Conservation (phyloP, 2,888 invertebrate genomes). For the Neoascia interrupta region DNA sequence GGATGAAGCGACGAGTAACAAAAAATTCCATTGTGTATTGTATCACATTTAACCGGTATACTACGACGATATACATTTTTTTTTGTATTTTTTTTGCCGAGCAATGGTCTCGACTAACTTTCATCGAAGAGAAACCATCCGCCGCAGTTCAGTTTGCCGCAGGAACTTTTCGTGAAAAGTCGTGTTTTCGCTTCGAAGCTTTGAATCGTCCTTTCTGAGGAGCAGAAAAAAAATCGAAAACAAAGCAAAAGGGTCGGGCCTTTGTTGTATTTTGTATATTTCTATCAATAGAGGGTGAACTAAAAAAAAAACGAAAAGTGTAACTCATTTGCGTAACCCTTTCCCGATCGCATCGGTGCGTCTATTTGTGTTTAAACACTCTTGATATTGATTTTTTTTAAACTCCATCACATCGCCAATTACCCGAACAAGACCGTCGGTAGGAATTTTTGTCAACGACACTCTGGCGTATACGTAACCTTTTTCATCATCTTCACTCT, state of each 20-base stretch:
- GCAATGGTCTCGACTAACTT: constrained; percentile 26
- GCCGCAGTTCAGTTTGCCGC: constrained; percentile 60
- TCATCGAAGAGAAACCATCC: constrained; percentile 54
- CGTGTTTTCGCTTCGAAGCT: constrained; percentile 28
- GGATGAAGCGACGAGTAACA: constrained; percentile 24
- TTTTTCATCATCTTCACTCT: constrained; percentile 9
- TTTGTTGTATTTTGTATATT: constrained; percentile 35
- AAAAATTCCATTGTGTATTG: constrained; percentile 48
- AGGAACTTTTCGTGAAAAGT: constrained; percentile 51
- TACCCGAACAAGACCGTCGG: constrained; percentile 21
- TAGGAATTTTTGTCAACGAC: constrained; percentile 3
- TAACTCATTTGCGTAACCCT: constrained; percentile 1
- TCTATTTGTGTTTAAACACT: constrained; percentile 12
- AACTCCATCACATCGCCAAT: constrained; percentile 9
- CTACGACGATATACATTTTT: not conserved
- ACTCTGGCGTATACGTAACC: constrained; percentile 64
- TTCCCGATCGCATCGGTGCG: not conserved
- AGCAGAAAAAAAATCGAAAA: constrained; percentile 5
- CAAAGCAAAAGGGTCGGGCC: constrained; percentile 45
- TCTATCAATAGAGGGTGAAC: no score
- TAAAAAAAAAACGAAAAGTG: constrained; percentile 13
- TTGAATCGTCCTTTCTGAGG: not conserved
- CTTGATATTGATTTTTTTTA: constrained; percentile 59
- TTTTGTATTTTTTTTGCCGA: not conserved
- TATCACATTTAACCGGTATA: constrained; percentile 56